Evolutionary conservation across 2,888 invertebrate species (phyloP).

Genomic region (Ectemnius continuus): DNA sequence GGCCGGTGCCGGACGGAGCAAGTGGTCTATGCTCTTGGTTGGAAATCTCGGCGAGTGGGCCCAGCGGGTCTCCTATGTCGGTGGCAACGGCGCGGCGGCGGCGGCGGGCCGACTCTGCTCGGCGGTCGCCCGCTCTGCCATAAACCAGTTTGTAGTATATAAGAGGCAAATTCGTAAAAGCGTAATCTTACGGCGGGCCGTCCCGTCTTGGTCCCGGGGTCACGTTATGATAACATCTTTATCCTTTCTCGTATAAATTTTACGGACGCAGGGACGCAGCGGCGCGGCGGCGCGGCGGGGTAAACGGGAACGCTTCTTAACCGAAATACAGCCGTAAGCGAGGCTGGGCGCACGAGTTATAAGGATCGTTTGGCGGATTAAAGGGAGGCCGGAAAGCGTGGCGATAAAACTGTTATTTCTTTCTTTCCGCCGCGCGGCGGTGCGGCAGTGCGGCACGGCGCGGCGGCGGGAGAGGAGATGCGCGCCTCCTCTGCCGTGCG

Average conservation of each 20-base stretch:
- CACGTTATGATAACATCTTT: constrained; percentile 73
- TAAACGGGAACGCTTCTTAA: constrained; percentile 45
- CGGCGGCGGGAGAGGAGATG: constrained; percentile 14
- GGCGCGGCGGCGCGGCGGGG: constrained; percentile 28
- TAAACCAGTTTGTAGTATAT: constrained; percentile 65
- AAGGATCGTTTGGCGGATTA: constrained; percentile 70
- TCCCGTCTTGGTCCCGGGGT: constrained; percentile 41
- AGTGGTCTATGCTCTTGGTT: no score
- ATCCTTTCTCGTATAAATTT: constrained; percentile 74
- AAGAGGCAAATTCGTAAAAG: constrained; percentile 71
- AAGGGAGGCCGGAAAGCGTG: constrained; percentile 38
- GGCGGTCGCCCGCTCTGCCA: constrained; percentile 17
- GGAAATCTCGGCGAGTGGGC: no score
- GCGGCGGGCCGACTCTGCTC: background rate
- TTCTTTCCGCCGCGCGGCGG: constrained; percentile 19
- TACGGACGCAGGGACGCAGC: constrained; percentile 62
- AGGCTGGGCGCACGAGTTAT: constrained; percentile 59
- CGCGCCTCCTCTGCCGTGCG: constrained; percentile 7
- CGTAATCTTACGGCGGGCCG: constrained; percentile 68
- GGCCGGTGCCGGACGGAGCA: no score
- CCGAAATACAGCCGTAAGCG: constrained; percentile 70
- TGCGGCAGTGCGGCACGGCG: background rate
- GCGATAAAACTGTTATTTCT: constrained; percentile 57
- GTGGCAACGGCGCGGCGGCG: constrained; percentile 8
- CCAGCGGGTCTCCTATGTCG: background rate